Evolutionary conservation across 2,797 vertebrate species (phyloP), one percentile per base, ranked within the genome.

Genomic region (Eulemur albifrons): DNA sequence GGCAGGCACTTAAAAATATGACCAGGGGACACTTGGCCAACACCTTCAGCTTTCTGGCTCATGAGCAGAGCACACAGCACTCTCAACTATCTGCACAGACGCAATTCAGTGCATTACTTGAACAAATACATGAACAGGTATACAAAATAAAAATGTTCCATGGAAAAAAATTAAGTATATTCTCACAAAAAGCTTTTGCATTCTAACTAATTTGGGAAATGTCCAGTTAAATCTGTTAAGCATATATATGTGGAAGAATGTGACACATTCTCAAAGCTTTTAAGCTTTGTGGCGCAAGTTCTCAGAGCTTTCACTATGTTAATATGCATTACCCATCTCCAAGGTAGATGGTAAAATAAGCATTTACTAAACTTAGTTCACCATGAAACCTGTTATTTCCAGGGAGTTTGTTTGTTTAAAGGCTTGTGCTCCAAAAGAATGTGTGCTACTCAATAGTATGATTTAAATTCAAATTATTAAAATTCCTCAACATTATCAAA

Each of bases 391-490:
- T 82, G 20, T n/a, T 93, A 91, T 63, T 86, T 92, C 50, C 15
- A 63, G 8, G 4, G 40, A 79, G 61, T 48, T 45, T 52, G 2
- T 30, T 61, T 81, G 70, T 52, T 80, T 50, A 69, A 21, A 94
- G 69, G 69, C 6, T 43, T 70, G 5, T 40, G 38, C 21, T 88
- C 8, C 65, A 77, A 88, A 93, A 15, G 18, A 83, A 45, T 69
- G 35, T 38, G 32, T 57, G 75, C 32, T 84, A 57, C n/a, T 35
- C 27, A 83, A 45, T 5, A n/a, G 10, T 45, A 57, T 6, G 5
- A 43, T 38, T 92, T 94, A 77, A 65, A 65, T 85, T 96, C 2
- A 57, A 81, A 82, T 86, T 81, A 81, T 88, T 7, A 38, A 88
- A 90, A 88, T 63, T 59, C 12, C 25, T 90, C n/a, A 27, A 90